Base-by-base conservation (phyloP, 2,797 vertebrate species). In the Acanthiza pusilla region DNA sequence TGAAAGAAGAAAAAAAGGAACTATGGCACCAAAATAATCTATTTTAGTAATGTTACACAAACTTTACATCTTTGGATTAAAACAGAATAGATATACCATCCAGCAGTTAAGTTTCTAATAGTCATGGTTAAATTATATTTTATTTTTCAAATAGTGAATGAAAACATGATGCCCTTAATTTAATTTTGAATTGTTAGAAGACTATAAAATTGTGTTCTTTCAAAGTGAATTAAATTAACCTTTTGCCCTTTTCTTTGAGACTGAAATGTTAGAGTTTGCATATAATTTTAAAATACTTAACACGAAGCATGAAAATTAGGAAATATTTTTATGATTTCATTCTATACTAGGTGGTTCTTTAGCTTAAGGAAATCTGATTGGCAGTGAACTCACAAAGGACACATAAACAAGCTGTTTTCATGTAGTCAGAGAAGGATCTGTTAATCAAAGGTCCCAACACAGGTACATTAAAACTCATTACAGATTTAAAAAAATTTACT, bases 201-300 rank as follows among this genome's bases (percentile, higher is more conserved):
- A 89, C 97, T 95, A 95, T 97, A 94, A 96, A 97, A 97, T 96
- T 51, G 85, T 84, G 93, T 97, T 97, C 55, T 95, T 95, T 96
- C 85, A 96, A 98, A 98, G 93, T 97, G 96, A 85, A 93, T 96
- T 79, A 91, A 96, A 97, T 98, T 97, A 98, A 98, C 94, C 89
- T 67, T 38, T 48, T 71, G 70, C 78, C 94, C 95, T 97, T 97
- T 94, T 79, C 79, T 97, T 98, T 97, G 95, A 93, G 96, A 77
- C 27, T 8, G 34, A 93, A 93, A 60, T 50, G 21, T 89, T 75
- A 70, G 40, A 58, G 76, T 90, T 96, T 97, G 91, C 70, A 82
- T 92, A 88, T 68, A 92, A 88, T 97, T 96, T 98, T 93, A 91
- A 93, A 94, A 63, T 84, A 55, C 15, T 4, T 89, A 54, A 61